Conservation (phyloP, 2,113 vertebrate species). For the Boulengeromyrus knoepffleri region DNA sequence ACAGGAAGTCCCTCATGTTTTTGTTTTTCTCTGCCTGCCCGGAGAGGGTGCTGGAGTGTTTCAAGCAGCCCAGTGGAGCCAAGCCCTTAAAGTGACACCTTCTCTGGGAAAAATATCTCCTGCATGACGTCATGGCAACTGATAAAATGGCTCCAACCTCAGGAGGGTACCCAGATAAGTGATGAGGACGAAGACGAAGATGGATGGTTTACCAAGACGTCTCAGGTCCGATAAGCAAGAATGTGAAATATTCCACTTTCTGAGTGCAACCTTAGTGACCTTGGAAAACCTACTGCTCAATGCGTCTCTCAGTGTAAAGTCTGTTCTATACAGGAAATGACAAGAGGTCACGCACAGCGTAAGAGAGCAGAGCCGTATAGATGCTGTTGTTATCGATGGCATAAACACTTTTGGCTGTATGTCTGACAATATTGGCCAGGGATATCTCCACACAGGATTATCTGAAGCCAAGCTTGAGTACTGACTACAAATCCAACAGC, state of each 20-base stretch:
- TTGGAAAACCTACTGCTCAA: neutral
- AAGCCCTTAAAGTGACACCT: neutral
- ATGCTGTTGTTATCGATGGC: neutral
- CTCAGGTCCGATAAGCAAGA: neutral
- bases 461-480: neutral
- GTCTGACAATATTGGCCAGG: neutral
- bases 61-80: neutral
- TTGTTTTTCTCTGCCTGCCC: neutral
- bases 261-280: neutral
- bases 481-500: neutral
- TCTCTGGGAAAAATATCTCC: neutral
- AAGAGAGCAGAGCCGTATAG: neutral
- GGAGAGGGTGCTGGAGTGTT: neutral
- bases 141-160: neutral
- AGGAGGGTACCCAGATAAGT: neutral
- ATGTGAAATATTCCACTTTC: neutral
- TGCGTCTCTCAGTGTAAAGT: neutral
- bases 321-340: neutral
- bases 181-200: neutral
- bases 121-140: neutral
- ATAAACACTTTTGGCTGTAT: neutral
- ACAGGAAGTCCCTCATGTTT: neutral
- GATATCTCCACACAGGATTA: neutral
- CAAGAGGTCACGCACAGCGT: neutral
- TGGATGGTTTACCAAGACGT: neutral